Conservation (phyloP, 2,113 vertebrate species). For the Percopsis transmontana region DNA sequence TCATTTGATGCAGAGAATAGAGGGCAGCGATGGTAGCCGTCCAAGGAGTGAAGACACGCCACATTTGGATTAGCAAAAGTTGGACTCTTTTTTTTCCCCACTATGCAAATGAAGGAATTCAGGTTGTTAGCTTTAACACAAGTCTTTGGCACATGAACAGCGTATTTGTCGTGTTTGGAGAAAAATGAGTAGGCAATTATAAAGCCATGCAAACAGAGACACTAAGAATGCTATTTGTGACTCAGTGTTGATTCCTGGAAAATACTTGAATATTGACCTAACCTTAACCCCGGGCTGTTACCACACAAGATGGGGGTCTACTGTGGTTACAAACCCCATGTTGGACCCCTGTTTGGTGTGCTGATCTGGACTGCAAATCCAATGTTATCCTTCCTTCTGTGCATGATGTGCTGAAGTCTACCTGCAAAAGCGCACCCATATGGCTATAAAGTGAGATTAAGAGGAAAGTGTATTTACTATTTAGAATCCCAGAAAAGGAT, state of each 20-base stretch:
- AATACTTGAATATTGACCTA: constrained; percentile 74
- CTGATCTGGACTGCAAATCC: constrained; percentile 41
- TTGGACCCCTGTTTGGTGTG: background rate
- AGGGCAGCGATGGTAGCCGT: constrained; percentile 13
- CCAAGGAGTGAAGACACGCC: constrained; percentile 23
- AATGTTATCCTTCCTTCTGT: constrained; percentile 1
- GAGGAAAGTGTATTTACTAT: background rate
- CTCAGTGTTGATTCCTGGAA: constrained; percentile 73
- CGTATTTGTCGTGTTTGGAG: constrained; percentile 22
- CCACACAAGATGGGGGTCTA: constrained; percentile 3
- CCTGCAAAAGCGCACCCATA: background rate
- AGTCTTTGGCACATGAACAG: constrained; percentile 55
- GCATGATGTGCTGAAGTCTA: background rate
- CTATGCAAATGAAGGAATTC: constrained; percentile 28
- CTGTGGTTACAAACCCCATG: constrained; percentile 23
- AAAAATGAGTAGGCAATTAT: constrained; percentile 44
- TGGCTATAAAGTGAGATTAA: too few relatives aligned
- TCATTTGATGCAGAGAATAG: constrained; percentile 11
- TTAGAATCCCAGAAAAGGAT: constrained; percentile 1
- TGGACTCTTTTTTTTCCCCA: constrained; percentile 15
- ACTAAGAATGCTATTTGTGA: constrained; percentile 35
- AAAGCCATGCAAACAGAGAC: constrained; percentile 54
- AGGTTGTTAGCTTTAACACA: constrained; percentile 22
- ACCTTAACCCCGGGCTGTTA: constrained; percentile 24
- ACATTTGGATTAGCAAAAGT: constrained; percentile 1